phyloP scores from a whole-genome alignment of 2,888 invertebrate genomes.

The Atrina japonica region DNA sequence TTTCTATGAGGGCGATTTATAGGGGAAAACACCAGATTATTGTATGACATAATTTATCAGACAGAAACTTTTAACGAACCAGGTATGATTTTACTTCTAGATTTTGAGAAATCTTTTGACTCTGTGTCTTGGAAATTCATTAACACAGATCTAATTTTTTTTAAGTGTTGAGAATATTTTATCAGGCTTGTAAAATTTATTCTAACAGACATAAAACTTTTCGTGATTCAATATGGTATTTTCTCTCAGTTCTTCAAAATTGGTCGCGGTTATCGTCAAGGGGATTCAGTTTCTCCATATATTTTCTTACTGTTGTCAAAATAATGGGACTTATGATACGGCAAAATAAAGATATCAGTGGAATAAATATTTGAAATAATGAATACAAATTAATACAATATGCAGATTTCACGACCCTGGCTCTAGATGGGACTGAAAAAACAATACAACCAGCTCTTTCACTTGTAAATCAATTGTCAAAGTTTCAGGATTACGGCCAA shows the following conservation, averaged over 20 bases:
- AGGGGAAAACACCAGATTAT: neutral
- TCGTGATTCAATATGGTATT: no score
- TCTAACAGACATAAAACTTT: no score
- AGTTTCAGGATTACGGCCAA: conserved; percentile 11
- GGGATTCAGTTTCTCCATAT: no score
- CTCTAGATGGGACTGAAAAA: conserved; percentile 22
- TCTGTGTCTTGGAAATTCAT: conserved; percentile 6
- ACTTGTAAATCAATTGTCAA: conserved; percentile 7
- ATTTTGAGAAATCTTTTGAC: conserved; percentile 14
- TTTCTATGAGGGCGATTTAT: neutral
- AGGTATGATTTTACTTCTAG: conserved; percentile 9
- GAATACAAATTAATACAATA: conserved; percentile 30
- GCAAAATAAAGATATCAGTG: conserved; percentile 13
- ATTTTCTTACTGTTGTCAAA: no score
- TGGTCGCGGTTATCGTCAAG: no score
- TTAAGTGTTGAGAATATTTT: neutral
- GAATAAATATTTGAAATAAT: conserved; percentile 23
- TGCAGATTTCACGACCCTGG: conserved; percentile 30
- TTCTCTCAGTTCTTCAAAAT: no score
- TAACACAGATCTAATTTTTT: neutral
- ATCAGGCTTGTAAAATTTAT: no score
- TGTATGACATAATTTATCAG: conserved; percentile 13
- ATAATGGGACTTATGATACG: no score
- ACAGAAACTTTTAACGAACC: conserved; percentile 3
- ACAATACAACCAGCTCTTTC: conserved; percentile 1